Base-by-base conservation (phyloP, 2,113 vertebrate species). In the Caretta caretta region DNA sequence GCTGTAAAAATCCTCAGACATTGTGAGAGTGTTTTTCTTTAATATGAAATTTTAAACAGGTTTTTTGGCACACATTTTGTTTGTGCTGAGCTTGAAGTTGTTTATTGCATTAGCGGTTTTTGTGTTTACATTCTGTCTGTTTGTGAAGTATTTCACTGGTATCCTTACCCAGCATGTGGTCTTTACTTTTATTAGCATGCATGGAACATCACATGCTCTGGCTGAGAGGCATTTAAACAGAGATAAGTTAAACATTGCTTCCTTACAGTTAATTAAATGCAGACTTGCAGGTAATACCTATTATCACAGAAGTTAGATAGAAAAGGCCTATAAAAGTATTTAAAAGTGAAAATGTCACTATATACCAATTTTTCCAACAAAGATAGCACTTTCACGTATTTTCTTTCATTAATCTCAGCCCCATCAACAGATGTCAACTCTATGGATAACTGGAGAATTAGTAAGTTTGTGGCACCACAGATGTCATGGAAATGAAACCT, bases 21-120 rank as follows among this genome's bases (percentile, higher is more conserved):
- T 5, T 90, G 38, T 89, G 96, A 94, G 84, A 65, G 50, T 89
- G 27, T 93, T 95, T 96, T 94, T 89, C 65, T 93, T 90, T 95
- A 97, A 78, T 92, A 87, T 78, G 91, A 92, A 53, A 92, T 95
- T 92, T 95, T 90, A 96, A 96, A 89, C 90, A 97, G 95, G 93
- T 97, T 97, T 96, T 96, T 95, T 97, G 97, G 97, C 94, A 95
- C 90, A 96, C 75, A 79, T 92, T 96, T 96, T 97, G 95, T 97
- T 97, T 97, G 93, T 97, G 57, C 94, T 97, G 90, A 94, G 81
- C 90, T 95, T 83, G 93, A 95, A 88, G 95, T 97, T 97, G 92
- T 95, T 97, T 96, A 97, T 93, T 92, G 93, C 93, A 94, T 96
- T 97, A 96, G 93, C 94, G 89, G 95, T 97, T 97, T 93, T 94